Evolutionary conservation across 2,888 invertebrate species (phyloP).

Genomic region (Oxycera nigricornis): DNA sequence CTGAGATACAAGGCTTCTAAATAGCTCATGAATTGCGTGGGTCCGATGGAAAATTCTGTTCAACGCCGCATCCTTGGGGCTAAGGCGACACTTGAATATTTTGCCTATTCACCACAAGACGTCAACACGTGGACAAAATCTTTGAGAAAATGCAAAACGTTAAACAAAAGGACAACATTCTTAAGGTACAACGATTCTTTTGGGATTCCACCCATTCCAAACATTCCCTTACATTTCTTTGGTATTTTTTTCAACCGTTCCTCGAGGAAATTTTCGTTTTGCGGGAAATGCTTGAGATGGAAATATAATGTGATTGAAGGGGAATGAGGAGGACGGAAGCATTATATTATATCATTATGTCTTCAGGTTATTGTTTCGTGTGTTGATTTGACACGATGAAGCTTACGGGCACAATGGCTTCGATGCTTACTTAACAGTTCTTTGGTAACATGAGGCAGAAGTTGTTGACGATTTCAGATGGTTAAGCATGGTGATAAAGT

Average conservation of each 20-base stretch:
- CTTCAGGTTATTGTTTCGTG: constrained; percentile 16
- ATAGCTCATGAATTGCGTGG: constrained; percentile 25
- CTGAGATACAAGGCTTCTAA: constrained; percentile 1
- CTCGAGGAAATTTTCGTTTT: too few relatives aligned
- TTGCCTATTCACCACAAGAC: not conserved
- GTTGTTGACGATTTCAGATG: not conserved
- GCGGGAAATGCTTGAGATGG: not conserved
- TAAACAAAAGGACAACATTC: not conserved
- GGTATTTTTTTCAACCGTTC: not conserved
- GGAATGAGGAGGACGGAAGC: not conserved
- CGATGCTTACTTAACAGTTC: not conserved
- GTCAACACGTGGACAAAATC: not conserved
- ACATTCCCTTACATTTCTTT: not conserved
- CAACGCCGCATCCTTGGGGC: not conserved
- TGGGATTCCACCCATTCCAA: not conserved
- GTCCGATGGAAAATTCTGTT: constrained; percentile 16
- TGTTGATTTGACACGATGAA: constrained; percentile 18
- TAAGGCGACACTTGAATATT: not conserved
- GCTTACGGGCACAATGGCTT: not conserved
- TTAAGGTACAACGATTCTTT: not conserved
- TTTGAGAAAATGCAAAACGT: not conserved
- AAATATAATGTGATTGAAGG: not conserved
- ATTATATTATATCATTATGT: not conserved
- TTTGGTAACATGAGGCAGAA: not conserved
- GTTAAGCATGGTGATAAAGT: not conserved